A percentile compares a stretch with the other conserved stretches of the same genome.
Conservation (phyloP, 2,888 invertebrate genomes). For the Callinectes sapidus region DNA sequence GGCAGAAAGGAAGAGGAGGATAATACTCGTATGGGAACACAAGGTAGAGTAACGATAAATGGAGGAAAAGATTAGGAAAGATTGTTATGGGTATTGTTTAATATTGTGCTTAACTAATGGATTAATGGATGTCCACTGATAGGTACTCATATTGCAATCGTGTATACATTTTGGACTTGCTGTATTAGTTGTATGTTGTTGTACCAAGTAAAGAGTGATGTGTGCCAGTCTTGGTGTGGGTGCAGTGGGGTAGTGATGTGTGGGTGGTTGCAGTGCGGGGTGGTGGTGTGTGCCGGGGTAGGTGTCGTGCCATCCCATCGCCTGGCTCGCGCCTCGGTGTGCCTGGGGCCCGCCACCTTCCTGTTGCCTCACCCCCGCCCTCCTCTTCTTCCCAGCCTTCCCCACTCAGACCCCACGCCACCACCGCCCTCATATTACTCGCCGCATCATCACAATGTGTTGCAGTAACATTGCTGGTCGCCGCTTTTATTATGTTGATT, state of each 20-base stretch:
- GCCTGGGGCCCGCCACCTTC: background rate
- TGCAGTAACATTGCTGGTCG: background rate
- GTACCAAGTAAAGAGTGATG: background rate
- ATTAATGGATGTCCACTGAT: background rate
- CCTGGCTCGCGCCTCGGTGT: constrained; percentile 8
- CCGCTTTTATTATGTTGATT: background rate
- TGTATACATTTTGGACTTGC: background rate
- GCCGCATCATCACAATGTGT: background rate
- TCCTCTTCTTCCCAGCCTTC: background rate
- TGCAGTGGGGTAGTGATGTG: background rate
- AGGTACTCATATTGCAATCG: background rate
- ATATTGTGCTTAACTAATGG: too few species aligned
- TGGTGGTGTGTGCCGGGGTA: background rate
- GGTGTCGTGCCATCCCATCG: background rate
- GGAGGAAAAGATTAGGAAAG: too few species aligned
- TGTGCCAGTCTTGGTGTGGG: background rate
- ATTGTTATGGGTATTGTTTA: too few species aligned
- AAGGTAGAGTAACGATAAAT: too few species aligned
- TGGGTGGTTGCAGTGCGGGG: background rate
- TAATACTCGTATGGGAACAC: too few species aligned
- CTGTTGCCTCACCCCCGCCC: constrained; percentile 24
- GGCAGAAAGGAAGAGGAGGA: too few species aligned
- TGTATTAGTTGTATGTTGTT: background rate
- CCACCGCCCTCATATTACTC: background rate
- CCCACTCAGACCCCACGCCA: background rate